Base-by-base conservation (phyloP, 1,140 invertebrate genomes). In the Calliopsis andreniformis region DNA sequence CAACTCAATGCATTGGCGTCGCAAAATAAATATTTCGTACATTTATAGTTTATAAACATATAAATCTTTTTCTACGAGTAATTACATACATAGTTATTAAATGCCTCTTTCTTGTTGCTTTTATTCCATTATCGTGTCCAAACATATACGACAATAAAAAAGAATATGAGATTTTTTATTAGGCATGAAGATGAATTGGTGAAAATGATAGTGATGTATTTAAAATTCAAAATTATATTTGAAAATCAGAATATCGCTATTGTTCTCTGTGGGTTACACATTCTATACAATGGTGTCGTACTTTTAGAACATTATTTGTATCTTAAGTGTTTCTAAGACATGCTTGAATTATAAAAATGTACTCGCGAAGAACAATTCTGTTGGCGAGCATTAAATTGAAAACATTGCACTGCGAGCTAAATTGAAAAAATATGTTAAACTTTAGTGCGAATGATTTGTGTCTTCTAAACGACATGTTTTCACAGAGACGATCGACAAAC, bases 141-240 rank as follows among this genome's bases (percentile, higher is more conserved):
- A 16, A 14, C 4, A 14, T 39, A 14, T 39, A 61, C 10, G 68
- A 18, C 18, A 12, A 42, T 12, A n/a, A 53, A 14, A 71, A 23
- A 45, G 20, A 42, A 53, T 43, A 14, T 14, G 10, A 47, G 67
- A 45, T 63, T 1, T 7, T 7, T 5, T 3, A 59, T 12, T 42
- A 59, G n/a, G 10, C 20, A 58, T 30, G 4, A 58, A 73, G 49
- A 61, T 39, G n/a, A 45, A 58, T 5, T 12, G 43, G 23, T n/a
- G 28, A 0, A 20, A 18, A 76, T 42, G 43, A 47, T 45, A n/a
- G n/a, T 10, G 14, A 0, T 43, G 28, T 30, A 55, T 39, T 80
- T 77, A 80, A 72, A 84, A 80, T 78, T 84, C 35, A 80, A 84
- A 84, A 84, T 84, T 84, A 84, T 84, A 84, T 84, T 84, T 84